Evolutionary conservation across 2,113 vertebrate species (phyloP).

Genomic region (Pundamilia nyererei): DNA sequence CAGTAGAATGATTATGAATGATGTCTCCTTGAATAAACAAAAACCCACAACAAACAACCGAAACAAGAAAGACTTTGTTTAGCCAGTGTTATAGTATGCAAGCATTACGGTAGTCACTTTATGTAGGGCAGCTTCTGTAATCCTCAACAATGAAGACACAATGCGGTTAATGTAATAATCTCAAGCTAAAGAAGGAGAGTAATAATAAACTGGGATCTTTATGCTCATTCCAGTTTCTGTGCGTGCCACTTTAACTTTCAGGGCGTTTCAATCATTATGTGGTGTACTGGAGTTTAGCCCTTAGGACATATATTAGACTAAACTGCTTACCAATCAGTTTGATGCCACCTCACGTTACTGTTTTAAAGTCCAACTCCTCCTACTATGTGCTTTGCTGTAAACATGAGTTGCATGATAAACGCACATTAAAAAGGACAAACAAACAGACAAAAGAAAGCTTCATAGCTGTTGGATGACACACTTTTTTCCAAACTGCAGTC

Average conservation of each 20-base stretch:
- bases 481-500: not conserved
- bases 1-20: not conserved
- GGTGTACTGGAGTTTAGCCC: slow-evolving; percentile 45
- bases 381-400: slow-evolving; percentile 37
- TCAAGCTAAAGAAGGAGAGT: not conserved
- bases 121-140: not conserved
- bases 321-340: not conserved
- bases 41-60: not conserved
- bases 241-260: not conserved
- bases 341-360: not conserved
- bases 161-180: not conserved
- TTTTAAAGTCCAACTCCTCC: not conserved
- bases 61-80: not conserved
- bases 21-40: not conserved
- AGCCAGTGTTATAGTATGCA: slow-evolving; percentile 1
- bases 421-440: not conserved
- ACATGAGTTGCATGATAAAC: not conserved
- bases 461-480: not conserved
- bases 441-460: not conserved
- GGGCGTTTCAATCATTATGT: not conserved
- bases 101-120: slow-evolving; percentile 27
- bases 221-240: not conserved
- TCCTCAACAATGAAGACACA: not conserved
- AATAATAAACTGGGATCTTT: not conserved
- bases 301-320: slow-evolving; percentile 11